Evolutionary conservation across 1,140 invertebrate species (phyloP), one percentile per base, ranked within the genome.

Genomic region (Lasioglossum baleicum): DNA sequence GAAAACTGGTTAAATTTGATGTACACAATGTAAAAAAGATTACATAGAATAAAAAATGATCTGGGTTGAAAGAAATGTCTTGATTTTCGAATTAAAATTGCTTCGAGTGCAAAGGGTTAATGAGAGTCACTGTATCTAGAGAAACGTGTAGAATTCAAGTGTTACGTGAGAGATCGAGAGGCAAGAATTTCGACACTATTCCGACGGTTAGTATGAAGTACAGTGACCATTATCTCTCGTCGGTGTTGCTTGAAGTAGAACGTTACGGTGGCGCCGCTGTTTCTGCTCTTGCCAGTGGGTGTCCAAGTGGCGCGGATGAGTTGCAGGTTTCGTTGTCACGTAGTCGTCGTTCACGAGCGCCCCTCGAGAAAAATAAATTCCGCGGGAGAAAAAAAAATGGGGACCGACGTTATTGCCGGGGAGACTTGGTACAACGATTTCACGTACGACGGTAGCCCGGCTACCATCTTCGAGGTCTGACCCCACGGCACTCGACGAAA

Each of bases 331-430:
- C 31, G 56, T 22, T 68, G 31, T 82, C 80, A 82, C 78, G 81
- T 86, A 67, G 20, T 35, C 17, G 65, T 63, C 66, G 68, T 83
- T 83, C 56, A 17, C 40, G 67, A 53, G 75, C 76, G 69, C 68
- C 79, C 75, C 75, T 70, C n/a, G 75, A 80, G 85, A 31, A 82
- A 82, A 81, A 87, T 87, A 88, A 85, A 74, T 78, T 56, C 79
- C 64, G n/a, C 13, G 51, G 44, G 26, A 35, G 10, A 48, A 48
- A 11, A 65, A 44, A 42, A 22, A 40, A 40, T 60, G 44, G n/a
- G 42, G 35, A 67, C n/a, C 56, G 53, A 20, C 51, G 51, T 85
- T 81, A 77, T 81, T 74, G 78, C 69, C 60, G 26, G 15, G 63
- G 65, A 73, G n/a, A 58, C 56, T 42, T 5, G 53, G 48, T 40